Evolutionary conservation across 1,140 invertebrate species (phyloP).

Genomic region (Lysiphlebus fabarum): DNA sequence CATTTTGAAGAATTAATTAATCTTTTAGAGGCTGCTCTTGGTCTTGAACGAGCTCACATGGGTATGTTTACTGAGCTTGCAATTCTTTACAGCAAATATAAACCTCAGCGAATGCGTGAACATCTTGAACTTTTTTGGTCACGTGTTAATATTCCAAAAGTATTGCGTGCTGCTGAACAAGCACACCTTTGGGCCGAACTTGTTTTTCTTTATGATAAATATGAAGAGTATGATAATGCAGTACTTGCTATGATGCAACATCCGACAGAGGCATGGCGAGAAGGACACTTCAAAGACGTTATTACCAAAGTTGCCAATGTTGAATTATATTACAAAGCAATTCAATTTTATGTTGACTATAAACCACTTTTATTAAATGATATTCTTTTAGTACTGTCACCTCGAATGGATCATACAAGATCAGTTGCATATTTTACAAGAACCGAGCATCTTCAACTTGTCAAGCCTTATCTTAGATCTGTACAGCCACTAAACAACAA

Average conservation of each 20-base stretch:
- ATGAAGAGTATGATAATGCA: constrained; percentile 99
- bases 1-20: constrained; percentile 98
- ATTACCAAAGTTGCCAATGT: constrained; percentile 99
- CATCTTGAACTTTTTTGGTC: constrained; percentile 99
- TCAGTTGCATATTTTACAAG: constrained; percentile 72
- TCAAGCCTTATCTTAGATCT: constrained; percentile 95
- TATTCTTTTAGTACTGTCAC: constrained; percentile 90
- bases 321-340: constrained; percentile 98
- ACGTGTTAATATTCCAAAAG: constrained; percentile 90
- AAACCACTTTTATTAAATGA: constrained; percentile 97
- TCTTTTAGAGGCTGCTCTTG: constrained; percentile 92
- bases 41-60: constrained; percentile 98
- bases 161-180: constrained; percentile 93
- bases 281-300: constrained; percentile 99
- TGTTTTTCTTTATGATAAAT: constrained; percentile 99
- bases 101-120: constrained; percentile 98
- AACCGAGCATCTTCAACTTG: constrained; percentile 85
- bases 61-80: constrained; percentile 99
- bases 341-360: constrained; percentile 98
- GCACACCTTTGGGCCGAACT: constrained; percentile 99
- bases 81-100: constrained; percentile 98
- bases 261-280: constrained; percentile 98
- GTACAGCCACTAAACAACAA: constrained; percentile 99
- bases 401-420: constrained; percentile 96
- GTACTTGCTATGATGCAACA: constrained; percentile 99